A percentile compares a stretch with the other conserved stretches of the same genome.
phyloP scores from a whole-genome alignment of 1,140 invertebrate species.

The Trichogramma pretiosum region DNA sequence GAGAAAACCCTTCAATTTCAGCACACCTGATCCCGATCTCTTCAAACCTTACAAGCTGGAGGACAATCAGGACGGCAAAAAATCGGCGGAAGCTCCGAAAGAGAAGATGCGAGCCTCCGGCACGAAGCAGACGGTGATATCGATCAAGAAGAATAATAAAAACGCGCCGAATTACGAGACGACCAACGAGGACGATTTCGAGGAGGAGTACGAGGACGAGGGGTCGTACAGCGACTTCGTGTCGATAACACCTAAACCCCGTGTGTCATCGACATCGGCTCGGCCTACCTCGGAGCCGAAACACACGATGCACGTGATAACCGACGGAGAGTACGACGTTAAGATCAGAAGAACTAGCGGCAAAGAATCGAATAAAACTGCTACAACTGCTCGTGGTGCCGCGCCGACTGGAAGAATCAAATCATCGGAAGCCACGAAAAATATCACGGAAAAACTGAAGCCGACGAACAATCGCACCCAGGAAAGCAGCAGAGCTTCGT shows the following conservation, averaged over 20 bases:
- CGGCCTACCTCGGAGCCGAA: background rate
- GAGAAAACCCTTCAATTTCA: constrained; percentile 38
- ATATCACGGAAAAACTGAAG: constrained; percentile 50
- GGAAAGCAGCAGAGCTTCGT: constrained; percentile 23
- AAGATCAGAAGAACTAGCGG: constrained; percentile 31
- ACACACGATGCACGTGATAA: constrained; percentile 12
- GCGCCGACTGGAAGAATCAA: constrained; percentile 57
- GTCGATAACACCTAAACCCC: background rate
- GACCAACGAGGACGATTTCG: constrained; percentile 25
- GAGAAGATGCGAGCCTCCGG: constrained; percentile 17
- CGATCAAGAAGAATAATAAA: constrained; percentile 12
- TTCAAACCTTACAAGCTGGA: constrained; percentile 36
- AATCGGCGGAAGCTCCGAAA: background rate
- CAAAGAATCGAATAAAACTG: constrained; percentile 47
- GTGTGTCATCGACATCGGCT: background rate
- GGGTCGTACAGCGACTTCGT: constrained; percentile 14
- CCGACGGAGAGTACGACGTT: constrained; percentile 26
- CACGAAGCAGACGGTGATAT: constrained; percentile 23
- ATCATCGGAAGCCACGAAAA: constrained; percentile 52
- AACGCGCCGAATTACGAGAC: background rate
- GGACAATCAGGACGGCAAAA: constrained; percentile 37
- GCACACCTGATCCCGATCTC: constrained; percentile 26
- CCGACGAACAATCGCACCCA: constrained; percentile 35
- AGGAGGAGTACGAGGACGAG: constrained; percentile 38
- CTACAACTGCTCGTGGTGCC: constrained; percentile 54